These are phyloP conservation scores for Andrena praecox DNA, from an alignment of 2,888 invertebrate genomes.

Conservation along the genomic window DNA sequence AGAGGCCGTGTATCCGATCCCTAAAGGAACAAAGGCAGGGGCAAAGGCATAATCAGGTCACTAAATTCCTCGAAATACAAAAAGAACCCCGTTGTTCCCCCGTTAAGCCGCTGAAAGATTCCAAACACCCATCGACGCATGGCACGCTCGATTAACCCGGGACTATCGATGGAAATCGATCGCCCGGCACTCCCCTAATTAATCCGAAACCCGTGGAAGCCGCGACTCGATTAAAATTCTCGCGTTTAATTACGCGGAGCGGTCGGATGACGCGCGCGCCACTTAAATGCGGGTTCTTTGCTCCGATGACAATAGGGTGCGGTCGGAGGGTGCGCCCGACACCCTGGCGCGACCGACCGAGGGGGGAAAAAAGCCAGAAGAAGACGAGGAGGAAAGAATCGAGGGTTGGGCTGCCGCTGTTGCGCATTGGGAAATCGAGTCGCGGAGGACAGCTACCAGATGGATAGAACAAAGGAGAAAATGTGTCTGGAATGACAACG, in stretches of 20 bases:
- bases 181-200: constrained; percentile 34
- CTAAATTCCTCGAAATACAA: neutral
- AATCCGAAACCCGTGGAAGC: constrained; percentile 31
- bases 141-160: constrained; percentile 8
- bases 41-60: neutral
- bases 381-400: constrained; percentile 56
- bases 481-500: constrained; percentile 69
- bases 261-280: constrained; percentile 46
- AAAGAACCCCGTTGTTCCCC: neutral
- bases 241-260: constrained; percentile 72
- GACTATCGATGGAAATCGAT: constrained; percentile 9
- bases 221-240: constrained; percentile 42
- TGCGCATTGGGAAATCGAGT: constrained; percentile 67
- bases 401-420: constrained; percentile 67
- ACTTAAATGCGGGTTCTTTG: constrained; percentile 63
- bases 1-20: too few relatives aligned
- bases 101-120: neutral
- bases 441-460: constrained; percentile 61
- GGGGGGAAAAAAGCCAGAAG: constrained; percentile 25
- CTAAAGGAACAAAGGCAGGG: neutral
- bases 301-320: constrained; percentile 76
- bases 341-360: constrained; percentile 73
- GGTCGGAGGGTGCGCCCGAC: constrained; percentile 79
- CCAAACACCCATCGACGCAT: neutral
- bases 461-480: constrained; percentile 73